Conservation (phyloP, 2,888 invertebrate genomes). For the Bugulina stolonifera region DNA sequence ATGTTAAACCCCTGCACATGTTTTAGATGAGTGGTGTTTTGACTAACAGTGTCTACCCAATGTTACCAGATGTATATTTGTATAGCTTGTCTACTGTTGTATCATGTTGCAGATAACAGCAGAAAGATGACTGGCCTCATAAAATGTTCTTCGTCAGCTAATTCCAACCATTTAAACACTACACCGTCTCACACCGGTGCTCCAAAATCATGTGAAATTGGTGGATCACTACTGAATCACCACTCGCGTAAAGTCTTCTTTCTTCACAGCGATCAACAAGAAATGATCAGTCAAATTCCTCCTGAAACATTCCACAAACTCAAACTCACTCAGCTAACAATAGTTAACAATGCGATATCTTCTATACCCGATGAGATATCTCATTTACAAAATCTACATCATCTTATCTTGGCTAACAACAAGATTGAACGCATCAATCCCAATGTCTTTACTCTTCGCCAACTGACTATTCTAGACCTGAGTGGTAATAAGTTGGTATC, state of each 20-base stretch:
- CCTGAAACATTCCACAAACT: conserved; percentile 16
- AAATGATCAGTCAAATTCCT: not conserved
- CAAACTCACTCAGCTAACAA: conserved; percentile 2
- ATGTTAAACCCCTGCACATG: too few relatives aligned
- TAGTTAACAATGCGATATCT: conserved; percentile 37
- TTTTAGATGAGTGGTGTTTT: too few relatives aligned
- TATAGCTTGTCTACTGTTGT: too few relatives aligned
- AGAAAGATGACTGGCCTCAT: not conserved
- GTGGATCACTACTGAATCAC: not conserved
- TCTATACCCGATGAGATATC: conserved; percentile 38
- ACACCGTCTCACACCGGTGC: not conserved
- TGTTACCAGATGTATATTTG: too few relatives aligned
- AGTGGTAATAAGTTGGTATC: not conserved
- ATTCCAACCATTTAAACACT: not conserved
- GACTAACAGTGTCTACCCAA: too few relatives aligned
- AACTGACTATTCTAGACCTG: not conserved
- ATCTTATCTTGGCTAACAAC: conserved; percentile 43
- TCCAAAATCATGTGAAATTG: not conserved
- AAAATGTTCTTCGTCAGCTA: not conserved
- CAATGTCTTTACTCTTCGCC: not conserved
- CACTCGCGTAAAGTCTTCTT: conserved; percentile 4
- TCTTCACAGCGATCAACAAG: not conserved
- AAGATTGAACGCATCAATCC: conserved; percentile 33
- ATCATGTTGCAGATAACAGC: too few relatives aligned
- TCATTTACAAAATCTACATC: conserved; percentile 36